Percentiles rank a stretch among this genome's conserved stretches.
Evolutionary conservation across 2,797 vertebrate genomes (phyloP).

Genomic region (Steatocranus sp.): DNA sequence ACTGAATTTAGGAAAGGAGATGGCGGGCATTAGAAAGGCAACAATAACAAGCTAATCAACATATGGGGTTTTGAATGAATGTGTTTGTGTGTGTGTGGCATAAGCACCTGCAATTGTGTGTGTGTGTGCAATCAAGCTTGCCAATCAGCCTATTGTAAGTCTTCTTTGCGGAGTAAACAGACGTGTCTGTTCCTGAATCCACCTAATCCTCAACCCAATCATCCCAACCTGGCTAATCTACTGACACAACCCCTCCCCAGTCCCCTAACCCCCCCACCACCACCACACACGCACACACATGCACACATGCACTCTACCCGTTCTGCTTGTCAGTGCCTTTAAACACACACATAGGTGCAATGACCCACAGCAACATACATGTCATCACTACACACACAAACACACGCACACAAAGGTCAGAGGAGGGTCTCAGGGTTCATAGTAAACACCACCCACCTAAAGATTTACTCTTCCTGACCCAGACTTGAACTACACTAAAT

Average conservation of each 20-base stretch:
- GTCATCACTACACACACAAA: constrained; percentile 1
- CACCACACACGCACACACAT: background rate
- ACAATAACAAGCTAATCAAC: constrained; percentile 53
- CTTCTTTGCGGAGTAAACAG: constrained; percentile 67
- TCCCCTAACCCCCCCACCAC: background rate
- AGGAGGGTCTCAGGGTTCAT: constrained; percentile 29
- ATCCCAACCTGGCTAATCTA: constrained; percentile 71
- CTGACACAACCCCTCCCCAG: constrained; percentile 3
- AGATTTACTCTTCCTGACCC: constrained; percentile 54
- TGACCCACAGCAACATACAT: constrained; percentile 45
- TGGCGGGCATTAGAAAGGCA: constrained; percentile 25
- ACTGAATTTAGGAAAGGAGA: constrained; percentile 38
- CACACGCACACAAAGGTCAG: constrained; percentile 45
- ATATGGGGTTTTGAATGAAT: constrained; percentile 37
- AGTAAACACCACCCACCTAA: constrained; percentile 34
- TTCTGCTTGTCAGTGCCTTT: constrained; percentile 34
- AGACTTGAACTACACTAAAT: constrained; percentile 49
- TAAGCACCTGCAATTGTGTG: background rate
- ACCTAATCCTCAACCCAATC: constrained; percentile 71
- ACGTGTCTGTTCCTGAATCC: constrained; percentile 60
- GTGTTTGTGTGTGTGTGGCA: background rate
- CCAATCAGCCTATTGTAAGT: constrained; percentile 66
- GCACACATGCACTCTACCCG: background rate
- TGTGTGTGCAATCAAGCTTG: constrained; percentile 44
- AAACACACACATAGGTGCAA: constrained; percentile 41